Evolutionary conservation across 2,888 invertebrate species (phyloP).

Genomic region (Patella caerulea): DNA sequence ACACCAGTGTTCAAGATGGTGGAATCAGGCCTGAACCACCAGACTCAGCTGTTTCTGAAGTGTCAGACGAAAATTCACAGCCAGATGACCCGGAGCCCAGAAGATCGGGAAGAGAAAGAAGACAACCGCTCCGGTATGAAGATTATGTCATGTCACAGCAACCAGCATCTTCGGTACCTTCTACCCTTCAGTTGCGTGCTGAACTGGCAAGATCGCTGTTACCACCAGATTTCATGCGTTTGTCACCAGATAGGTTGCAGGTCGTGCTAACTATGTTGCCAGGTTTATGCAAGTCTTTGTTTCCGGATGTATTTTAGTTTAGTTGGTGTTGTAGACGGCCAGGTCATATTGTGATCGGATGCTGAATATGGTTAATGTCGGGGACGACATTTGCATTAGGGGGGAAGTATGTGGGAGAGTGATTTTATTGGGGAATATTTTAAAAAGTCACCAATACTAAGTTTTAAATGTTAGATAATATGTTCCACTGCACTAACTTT

Average conservation of each 20-base stretch:
- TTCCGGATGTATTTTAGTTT: neutral
- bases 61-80: neutral
- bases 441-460: neutral
- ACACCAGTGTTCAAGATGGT: conserved; percentile 1
- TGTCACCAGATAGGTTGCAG: neutral
- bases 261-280: neutral
- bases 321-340: neutral
- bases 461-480: conserved; percentile 2
- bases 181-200: neutral
- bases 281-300: neutral
- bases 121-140: neutral
- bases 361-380: neutral
- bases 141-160: neutral
- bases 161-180: neutral
- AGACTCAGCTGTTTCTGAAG: neutral
- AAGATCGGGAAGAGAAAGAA: neutral
- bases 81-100: neutral
- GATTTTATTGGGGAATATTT: conserved; percentile 3
- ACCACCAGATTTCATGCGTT: neutral
- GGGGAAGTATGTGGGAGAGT: neutral
- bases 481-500: neutral
- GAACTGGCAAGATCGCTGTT: neutral
- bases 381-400: conserved; percentile 1
- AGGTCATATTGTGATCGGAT: neutral
- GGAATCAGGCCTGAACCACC: neutral